phyloP scores from a whole-genome alignment of 2,113 vertebrate genomes.

The Strix uralensis region DNA sequence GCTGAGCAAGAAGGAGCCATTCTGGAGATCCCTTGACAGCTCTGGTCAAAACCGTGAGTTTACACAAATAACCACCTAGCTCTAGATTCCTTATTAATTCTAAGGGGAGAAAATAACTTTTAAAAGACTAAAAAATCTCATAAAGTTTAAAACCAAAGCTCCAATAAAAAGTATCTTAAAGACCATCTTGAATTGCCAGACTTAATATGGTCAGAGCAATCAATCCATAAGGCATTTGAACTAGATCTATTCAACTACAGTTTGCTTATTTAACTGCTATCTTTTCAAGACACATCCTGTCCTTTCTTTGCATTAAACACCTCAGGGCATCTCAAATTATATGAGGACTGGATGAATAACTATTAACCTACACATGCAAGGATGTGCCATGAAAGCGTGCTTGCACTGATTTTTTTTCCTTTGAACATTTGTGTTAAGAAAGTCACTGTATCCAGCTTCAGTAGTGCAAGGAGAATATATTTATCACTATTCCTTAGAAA shows the following conservation, averaged over 20 bases:
- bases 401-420: neutral
- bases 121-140: neutral
- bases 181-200: slow-evolving; percentile 26
- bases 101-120: neutral
- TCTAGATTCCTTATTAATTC: neutral
- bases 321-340: neutral
- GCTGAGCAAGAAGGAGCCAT: neutral
- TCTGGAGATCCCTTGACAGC: neutral
- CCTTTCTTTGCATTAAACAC: neutral
- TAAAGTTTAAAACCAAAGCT: slow-evolving; percentile 40
- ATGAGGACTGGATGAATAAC: neutral
- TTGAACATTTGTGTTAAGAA: neutral
- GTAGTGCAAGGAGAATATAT: neutral
- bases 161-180: slow-evolving; percentile 15
- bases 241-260: neutral
- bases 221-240: slow-evolving; percentile 52
- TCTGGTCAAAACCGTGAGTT: neutral
- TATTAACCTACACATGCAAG: slow-evolving; percentile 35
- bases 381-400: neutral
- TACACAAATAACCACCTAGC: neutral
- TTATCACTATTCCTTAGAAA: neutral
- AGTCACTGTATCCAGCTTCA: neutral
- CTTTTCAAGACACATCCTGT: neutral
- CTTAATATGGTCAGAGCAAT: neutral
- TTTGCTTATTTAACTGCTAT: neutral